phyloP scores from a whole-genome alignment of 1,140 invertebrate genomes.

The Alviniconcha marisindica region DNA sequence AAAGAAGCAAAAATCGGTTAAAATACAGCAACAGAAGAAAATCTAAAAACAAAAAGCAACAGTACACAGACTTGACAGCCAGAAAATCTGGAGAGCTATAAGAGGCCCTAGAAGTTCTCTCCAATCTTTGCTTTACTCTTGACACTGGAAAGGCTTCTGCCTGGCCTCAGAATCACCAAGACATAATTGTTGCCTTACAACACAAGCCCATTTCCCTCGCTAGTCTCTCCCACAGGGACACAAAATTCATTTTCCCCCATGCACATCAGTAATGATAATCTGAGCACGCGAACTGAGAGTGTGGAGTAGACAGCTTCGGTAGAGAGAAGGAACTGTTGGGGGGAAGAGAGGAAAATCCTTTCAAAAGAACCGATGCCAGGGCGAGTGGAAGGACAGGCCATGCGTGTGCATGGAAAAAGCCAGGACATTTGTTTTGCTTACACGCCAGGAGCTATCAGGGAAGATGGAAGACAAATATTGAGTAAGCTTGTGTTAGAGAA shows the following conservation, averaged over 20 bases:
- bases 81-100: background rate
- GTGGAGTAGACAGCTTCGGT: background rate
- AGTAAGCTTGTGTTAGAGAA: background rate
- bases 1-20: background rate
- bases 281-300: background rate
- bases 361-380: background rate
- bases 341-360: too few species aligned
- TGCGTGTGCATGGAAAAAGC: background rate
- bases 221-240: background rate
- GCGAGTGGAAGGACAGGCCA: background rate
- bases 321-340: too few species aligned
- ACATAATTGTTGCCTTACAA: constrained; percentile 3
- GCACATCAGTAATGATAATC: constrained; percentile 12
- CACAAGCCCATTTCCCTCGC: background rate
- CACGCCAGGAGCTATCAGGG: background rate
- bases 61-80: background rate
- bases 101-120: background rate
- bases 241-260: constrained; percentile 6
- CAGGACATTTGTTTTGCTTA: constrained; percentile 12
- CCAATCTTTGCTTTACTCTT: constrained; percentile 22
- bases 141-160: constrained; percentile 5
- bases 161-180: background rate
- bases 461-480: constrained; percentile 35
- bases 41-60: too few species aligned
- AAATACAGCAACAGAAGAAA: too few species aligned